Conservation (phyloP, 2,113 vertebrate species). For the Spea multiplicata region DNA sequence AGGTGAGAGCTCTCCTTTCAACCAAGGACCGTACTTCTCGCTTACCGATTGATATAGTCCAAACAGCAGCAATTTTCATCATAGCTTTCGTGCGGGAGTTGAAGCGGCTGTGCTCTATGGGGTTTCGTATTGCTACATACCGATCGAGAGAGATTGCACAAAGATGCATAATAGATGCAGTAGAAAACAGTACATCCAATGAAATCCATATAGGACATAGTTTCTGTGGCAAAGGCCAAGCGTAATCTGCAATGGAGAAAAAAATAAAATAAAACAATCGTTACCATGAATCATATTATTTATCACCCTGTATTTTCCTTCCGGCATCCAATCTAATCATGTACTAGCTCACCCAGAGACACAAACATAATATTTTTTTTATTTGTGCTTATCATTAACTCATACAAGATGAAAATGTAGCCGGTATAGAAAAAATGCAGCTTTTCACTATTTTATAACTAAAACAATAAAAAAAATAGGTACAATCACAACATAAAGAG, state of each 20-base stretch:
- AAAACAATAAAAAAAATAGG: too few species aligned
- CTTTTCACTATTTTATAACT: not conserved
- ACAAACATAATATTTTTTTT: not conserved
- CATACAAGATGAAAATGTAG: not conserved
- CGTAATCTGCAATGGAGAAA: conserved; percentile 78
- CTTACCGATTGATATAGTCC: conserved; percentile 97
- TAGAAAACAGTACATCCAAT: conserved; percentile 96
- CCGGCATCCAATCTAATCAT: not conserved
- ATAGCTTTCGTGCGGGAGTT: conserved; percentile 98
- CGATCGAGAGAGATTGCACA: conserved; percentile 98
- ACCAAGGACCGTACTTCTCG: not conserved
- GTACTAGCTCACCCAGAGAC: not conserved
- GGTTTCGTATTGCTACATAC: conserved; percentile 97
- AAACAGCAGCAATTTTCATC: conserved; percentile 97
- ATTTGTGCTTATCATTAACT: not conserved
- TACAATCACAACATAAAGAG: too few species aligned
- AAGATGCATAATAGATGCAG: conserved; percentile 98
- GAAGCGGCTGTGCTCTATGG: conserved; percentile 98
- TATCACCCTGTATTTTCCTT: not conserved
- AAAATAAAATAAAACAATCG: conserved; percentile 58
- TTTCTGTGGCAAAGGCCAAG: conserved; percentile 88
- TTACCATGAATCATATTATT: conserved; percentile 31
- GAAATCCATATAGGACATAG: conserved; percentile 98
- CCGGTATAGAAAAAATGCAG: not conserved
- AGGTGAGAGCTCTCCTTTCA: not conserved